phyloP scores from a whole-genome alignment of 1,140 invertebrate genomes.

The Phortica variegata region DNA sequence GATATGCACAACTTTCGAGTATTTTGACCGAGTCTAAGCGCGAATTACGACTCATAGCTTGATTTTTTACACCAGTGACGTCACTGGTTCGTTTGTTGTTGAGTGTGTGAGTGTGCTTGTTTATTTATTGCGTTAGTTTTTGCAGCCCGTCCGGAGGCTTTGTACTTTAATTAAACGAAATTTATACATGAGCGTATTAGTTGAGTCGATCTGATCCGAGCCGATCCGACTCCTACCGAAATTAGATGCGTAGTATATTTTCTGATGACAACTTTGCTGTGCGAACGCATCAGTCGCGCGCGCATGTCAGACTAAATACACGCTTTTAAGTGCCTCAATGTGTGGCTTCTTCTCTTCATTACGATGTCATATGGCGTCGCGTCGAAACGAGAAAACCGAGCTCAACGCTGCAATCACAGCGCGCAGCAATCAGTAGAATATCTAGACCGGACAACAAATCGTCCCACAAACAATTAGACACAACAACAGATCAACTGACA shows the following conservation, averaged over 20 bases:
- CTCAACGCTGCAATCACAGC: slow-evolving; percentile 41
- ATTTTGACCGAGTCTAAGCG: slow-evolving; percentile 20
- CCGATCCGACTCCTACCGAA: slow-evolving; percentile 8
- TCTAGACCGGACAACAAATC: slow-evolving; percentile 18
- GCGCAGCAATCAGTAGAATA: slow-evolving; percentile 45
- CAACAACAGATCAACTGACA: slow-evolving; percentile 17
- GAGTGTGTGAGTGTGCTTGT: slow-evolving; percentile 16
- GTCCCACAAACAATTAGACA: slow-evolving; percentile 6
- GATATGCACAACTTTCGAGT: background rate
- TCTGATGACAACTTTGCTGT: background rate
- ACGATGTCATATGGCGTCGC: no score
- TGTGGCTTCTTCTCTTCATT: slow-evolving; percentile 12
- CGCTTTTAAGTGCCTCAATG: background rate
- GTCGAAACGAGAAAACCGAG: slow-evolving; percentile 15
- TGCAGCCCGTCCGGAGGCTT: slow-evolving; percentile 38
- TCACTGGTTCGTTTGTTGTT: slow-evolving; percentile 1
- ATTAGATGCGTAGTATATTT: background rate
- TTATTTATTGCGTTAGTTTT: slow-evolving; percentile 21
- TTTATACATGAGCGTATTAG: slow-evolving; percentile 38
- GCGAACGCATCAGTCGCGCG: slow-evolving; percentile 38
- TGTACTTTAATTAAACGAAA: slow-evolving; percentile 51
- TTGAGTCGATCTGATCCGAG: slow-evolving; percentile 18
- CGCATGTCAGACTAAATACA: slow-evolving; percentile 37
- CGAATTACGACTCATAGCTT: slow-evolving; percentile 35
- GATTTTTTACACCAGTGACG: background rate